Base-by-base conservation (phyloP, 2,888 invertebrate species). In the Paralinhomoeus sp. region DNA sequence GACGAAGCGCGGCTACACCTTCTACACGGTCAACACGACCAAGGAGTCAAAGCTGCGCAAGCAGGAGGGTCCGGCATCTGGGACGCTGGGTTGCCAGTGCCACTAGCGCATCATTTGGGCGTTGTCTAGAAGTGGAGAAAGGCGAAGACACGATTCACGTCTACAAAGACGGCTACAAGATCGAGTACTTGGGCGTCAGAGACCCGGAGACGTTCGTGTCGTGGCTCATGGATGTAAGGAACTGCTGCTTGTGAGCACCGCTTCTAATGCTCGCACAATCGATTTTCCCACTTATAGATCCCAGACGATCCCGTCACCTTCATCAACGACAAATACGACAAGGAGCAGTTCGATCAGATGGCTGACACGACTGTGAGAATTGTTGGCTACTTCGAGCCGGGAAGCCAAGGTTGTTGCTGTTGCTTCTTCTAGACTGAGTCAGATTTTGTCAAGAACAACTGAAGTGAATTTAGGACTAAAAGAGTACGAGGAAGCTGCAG, bases 231-330 rank as follows among this genome's bases (percentile, higher is more conserved):
- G 61, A 60, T 52, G 59, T 60, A 42, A 36, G 47, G n/a, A n/a
- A n/a, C n/a, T n/a, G n/a, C n/a, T n/a, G n/a, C n/a, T n/a, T n/a
- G n/a, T n/a, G n/a, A n/a, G n/a, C n/a, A n/a, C n/a, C 13, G 12
- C 13, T n/a, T n/a, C n/a, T n/a, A n/a, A n/a, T n/a, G n/a, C n/a
- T n/a, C n/a, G n/a, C n/a, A n/a, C n/a, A n/a, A n/a, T n/a, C n/a
- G n/a, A n/a, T n/a, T n/a, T n/a, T n/a, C n/a, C n/a, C n/a, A n/a
- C n/a, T n/a, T n/a, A n/a, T 41, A 60, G 59, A 58, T 60, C 41
- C 60, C 60, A 24, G 60, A 60, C 46, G 60, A 60, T 42, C 60
- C 60, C 33, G 56, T 60, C 31, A 61, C 61, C 20, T 60, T 61
- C 44, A 61, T 60, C 49, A 60, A 61, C 47, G 60, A 61, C 46